Base-by-base conservation (phyloP, 1,140 invertebrate genomes). In the Brachionus angularis region DNA sequence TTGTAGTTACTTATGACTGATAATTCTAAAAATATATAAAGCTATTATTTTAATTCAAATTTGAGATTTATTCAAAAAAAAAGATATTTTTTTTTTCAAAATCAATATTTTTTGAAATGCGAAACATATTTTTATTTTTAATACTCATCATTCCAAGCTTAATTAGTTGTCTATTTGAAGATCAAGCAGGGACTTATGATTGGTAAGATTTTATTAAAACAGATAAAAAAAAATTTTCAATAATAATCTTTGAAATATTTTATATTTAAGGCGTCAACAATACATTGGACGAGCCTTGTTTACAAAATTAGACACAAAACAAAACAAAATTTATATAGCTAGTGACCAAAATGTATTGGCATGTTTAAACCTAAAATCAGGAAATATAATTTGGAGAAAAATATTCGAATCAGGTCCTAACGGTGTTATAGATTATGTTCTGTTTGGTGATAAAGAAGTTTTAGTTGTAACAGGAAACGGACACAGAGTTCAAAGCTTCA, bases 371-470 rank as follows among this genome's bases (percentile, higher is more conserved):
- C n/a, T 46, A 21, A 46, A 50, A 67, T 34, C 23, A 23, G 62
- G 62, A n/a, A 46, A 67, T 36, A 46, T 67, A 69, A 47, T 36
- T 14, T 70, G 67, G 67, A 31, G 67, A 44, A 70, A 70, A 53
- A 47, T 70, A 5, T 70, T 70, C 23, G 67, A 70, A 70, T 21
- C n/a, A 14, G 27, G 42, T 1, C 14, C 31, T 4, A 8, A 16
- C 27, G 67, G 67, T 52, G 21, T 34, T 52, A 53, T 70, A 39
- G 49, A 70, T 36, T 7, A 25, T 39, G 46, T 70, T 16, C 34
- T 52, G 4, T 70, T 46, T 46, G 46, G 21, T 44, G 8, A 18
- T 10, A 50, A 50, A 52, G 46, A 50, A 44, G 25, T 50, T n/a
- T n/a, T 70, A 18, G 29, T 70, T 23, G 50, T 70, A 4, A 47